These are phyloP conservation scores for Macropis europaea DNA, from an alignment of 2,888 invertebrate species.

Conservation along the genomic window DNA sequence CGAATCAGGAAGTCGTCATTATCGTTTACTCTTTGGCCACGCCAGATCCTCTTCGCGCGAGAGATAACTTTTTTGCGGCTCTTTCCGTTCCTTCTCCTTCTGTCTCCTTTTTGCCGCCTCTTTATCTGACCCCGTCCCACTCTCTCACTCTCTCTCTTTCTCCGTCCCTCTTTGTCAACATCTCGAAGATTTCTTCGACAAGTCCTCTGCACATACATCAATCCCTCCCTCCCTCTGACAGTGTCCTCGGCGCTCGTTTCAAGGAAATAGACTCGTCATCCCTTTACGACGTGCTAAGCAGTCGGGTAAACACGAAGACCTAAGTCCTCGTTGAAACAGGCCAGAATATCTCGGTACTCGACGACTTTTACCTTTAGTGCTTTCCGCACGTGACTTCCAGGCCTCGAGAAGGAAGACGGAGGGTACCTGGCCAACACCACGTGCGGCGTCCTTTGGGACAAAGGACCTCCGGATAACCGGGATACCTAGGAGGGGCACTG, in stretches of 20 bases:
- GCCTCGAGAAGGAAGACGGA: background rate
- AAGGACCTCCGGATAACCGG: constrained; percentile 33
- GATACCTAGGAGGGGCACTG: constrained; percentile 27
- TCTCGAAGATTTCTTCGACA: constrained; percentile 54
- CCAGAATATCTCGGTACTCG: constrained; percentile 13
- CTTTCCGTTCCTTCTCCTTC: background rate
- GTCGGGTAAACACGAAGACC: constrained; percentile 56
- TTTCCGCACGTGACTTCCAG: constrained; percentile 58
- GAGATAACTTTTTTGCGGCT: constrained; percentile 48
- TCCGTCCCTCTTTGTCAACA: constrained; percentile 53
- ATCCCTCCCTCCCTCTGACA: constrained; percentile 7
- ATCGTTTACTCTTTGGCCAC: constrained; percentile 45
- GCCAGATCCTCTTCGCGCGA: constrained; percentile 35
- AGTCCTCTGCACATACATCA: constrained; percentile 50
- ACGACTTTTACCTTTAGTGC: constrained; percentile 54
- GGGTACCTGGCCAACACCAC: constrained; percentile 42
- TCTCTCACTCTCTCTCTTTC: background rate
- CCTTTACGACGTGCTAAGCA: constrained; percentile 65
- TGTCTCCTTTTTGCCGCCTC: constrained; percentile 3
- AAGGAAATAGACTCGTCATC: constrained; percentile 66
- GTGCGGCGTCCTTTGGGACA: constrained; percentile 51
- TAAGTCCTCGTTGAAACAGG: constrained; percentile 45
- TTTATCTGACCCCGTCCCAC: constrained; percentile 17
- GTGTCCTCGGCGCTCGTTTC: constrained; percentile 43
- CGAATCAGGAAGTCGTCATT: constrained; percentile 48